Conservation (phyloP, 2,113 vertebrate species). For the Tragulus kanchil region DNA sequence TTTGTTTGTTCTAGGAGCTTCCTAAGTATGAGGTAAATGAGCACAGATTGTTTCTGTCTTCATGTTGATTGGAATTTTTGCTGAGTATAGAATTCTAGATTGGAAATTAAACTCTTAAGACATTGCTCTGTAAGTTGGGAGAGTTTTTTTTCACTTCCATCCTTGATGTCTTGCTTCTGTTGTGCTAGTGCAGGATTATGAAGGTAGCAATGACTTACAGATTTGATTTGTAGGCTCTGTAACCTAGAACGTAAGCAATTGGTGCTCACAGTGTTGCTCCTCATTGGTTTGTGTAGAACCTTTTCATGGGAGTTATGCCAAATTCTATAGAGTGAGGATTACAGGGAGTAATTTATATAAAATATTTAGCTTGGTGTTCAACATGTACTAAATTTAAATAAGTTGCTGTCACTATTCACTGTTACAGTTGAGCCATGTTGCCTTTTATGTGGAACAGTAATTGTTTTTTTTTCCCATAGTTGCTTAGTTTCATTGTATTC, state of each 20-base stretch:
- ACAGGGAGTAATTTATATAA: not conserved
- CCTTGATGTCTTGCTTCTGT: not conserved
- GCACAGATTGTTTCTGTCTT: not conserved
- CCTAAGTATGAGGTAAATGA: not conserved
- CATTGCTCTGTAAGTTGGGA: not conserved
- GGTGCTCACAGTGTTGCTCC: not conserved
- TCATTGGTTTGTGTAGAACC: not conserved
- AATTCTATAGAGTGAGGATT: not conserved
- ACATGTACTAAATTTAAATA: not conserved
- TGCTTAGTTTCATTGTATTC: not conserved
- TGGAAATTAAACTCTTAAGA: not conserved
- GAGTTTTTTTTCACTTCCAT: not conserved
- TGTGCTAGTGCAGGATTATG: not conserved
- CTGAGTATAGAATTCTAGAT: not conserved
- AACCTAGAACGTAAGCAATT: not conserved
- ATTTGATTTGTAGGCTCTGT: constrained; percentile 1
- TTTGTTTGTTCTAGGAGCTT: not conserved
- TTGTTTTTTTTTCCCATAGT: not conserved
- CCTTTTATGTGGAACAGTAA: not conserved
- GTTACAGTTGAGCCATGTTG: not conserved
- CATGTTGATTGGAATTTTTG: not conserved
- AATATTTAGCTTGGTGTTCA: not conserved
- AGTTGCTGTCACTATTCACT: not conserved
- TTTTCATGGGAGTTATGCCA: not conserved
- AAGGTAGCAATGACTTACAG: not conserved